phyloP scores from a whole-genome alignment of 2,113 vertebrate species.

The Tragelaphus imberbis region DNA sequence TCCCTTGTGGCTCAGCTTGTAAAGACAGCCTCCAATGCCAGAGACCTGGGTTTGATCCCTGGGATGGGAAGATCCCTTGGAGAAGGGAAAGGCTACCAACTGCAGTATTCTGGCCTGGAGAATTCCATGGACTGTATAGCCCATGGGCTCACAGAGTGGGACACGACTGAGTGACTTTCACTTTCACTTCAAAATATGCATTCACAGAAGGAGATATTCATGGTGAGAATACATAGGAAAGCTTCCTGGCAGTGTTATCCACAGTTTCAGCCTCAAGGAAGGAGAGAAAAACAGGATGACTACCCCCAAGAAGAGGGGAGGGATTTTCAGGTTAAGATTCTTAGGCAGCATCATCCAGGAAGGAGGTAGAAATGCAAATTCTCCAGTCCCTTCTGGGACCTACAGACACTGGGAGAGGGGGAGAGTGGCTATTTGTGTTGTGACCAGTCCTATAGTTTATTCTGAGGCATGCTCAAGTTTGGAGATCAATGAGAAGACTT shows the following conservation, averaged over 20 bases:
- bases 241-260: neutral
- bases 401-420: neutral
- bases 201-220: neutral
- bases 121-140: neutral
- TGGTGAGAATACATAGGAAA: neutral
- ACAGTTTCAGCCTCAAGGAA: neutral
- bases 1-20: neutral
- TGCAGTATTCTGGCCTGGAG: neutral
- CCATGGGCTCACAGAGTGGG: neutral
- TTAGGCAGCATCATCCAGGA: neutral
- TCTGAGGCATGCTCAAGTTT: neutral
- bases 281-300: neutral
- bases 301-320: neutral
- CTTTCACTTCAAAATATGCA: neutral
- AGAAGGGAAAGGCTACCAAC: neutral
- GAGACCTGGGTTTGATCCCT: neutral
- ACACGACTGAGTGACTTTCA: neutral
- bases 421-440: neutral
- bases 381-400: neutral
- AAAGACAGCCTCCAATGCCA: neutral
- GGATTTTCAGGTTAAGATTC: neutral
- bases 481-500: neutral
- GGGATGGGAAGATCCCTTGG: neutral
- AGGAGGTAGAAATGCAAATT: neutral
- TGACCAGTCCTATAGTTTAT: neutral